phyloP scores from a whole-genome alignment of 1,140 invertebrate species.

The Yoshiicerus persimilis region DNA sequence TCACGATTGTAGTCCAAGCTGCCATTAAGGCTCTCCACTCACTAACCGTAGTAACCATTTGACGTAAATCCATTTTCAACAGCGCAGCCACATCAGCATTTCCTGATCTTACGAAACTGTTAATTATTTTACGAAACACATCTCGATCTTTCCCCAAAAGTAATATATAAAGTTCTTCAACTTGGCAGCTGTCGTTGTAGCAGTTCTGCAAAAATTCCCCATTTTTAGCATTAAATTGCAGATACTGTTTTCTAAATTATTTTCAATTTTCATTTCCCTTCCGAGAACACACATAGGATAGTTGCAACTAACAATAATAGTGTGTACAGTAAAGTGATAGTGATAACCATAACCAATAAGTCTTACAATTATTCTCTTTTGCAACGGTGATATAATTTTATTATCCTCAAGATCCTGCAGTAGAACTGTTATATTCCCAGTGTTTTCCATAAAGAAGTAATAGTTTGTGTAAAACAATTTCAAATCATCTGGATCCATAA shows the following conservation, averaged over 20 bases:
- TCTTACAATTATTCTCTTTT: not conserved
- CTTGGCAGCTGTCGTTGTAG: not conserved
- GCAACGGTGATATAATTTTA: not conserved
- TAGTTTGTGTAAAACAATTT: not conserved
- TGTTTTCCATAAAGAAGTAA: slow-evolving; percentile 21
- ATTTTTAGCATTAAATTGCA: not conserved
- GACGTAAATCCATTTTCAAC: not conserved
- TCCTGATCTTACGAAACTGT: not conserved
- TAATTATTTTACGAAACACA: not conserved
- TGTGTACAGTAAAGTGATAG: not conserved
- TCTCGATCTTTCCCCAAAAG: not conserved
- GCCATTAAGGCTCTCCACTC: not conserved
- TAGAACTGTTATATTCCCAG: not conserved
- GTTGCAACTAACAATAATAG: too few relatives aligned
- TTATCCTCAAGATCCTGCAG: not conserved
- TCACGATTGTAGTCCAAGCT: not conserved
- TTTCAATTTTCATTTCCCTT: not conserved
- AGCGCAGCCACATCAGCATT: slow-evolving; percentile 4
- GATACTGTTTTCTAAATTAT: not conserved
- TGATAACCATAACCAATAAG: not conserved
- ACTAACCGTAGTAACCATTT: not conserved
- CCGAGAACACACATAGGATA: too few relatives aligned
- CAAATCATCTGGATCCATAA: not conserved
- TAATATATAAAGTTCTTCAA: not conserved
- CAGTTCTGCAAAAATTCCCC: not conserved